Evolutionary conservation across 2,113 vertebrate species (phyloP), one percentile per base, ranked within the genome.

Genomic region (Abramis brama): DNA sequence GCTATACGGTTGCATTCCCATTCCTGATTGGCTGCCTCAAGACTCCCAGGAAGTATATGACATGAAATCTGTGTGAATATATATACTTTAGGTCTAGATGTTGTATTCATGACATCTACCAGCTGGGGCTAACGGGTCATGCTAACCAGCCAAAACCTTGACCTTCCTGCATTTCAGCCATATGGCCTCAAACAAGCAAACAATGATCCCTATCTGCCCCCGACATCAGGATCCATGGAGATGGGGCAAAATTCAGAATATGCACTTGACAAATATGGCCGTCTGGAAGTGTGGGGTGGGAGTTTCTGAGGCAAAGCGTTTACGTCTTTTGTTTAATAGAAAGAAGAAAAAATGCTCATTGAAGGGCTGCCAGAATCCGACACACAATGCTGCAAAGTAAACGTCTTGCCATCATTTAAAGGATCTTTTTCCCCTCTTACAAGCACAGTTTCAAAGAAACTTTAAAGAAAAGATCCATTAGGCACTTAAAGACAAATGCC

Each of bases 231-330:
- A 92, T 89, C 93, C 93, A 93, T 91, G 91, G 93, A 86, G 88
- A 94, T 93, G 6, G 84, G 84, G 89, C 91, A 91, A 91, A 74
- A 89, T 78, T 59, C 78, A 89, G 93, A 92, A 90, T 89, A 88
- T 81, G 89, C 88, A 88, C 92, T 93, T 87, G 79, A 93, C 93
- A 94, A 93, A 94, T 90, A 91, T 88, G 89, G 81, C 75, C 47
- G 4, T 82, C 91, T 85, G 64, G 47, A 88, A 87, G 68, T 47
- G 83, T 86, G 82, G 88, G 88, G 84, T 86, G 89, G 76, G 91
- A 75, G 90, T 91, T 87, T 23, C 62, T 70, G 80, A 85, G 87
- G 83, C 85, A 89, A 76, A 90, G 87, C 87, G 50, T 70, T 81
- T 81, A 30, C 15, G 1, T 47, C 79, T 81, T 81, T 43, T 79